A percentile compares a stretch with the other conserved stretches of the same genome.
These are phyloP conservation scores for Chrosomus eos DNA, from an alignment of 2,797 vertebrate species.

Conservation along the genomic window DNA sequence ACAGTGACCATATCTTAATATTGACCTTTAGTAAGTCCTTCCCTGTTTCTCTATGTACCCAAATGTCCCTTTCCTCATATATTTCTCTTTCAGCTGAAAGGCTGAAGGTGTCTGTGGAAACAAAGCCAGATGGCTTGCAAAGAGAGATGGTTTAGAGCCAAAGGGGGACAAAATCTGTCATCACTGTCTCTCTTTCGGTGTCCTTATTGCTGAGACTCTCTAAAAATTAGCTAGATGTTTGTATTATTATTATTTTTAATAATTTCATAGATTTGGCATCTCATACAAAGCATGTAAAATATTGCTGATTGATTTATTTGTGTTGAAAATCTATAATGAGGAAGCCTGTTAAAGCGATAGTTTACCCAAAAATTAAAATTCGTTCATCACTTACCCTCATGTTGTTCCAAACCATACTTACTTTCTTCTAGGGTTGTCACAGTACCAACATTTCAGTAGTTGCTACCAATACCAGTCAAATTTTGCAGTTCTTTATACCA, in stretches of 20 bases:
- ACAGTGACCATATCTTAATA: slow-evolving; percentile 25
- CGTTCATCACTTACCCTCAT: too few species aligned
- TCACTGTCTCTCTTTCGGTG: slow-evolving; percentile 48
- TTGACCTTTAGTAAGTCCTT: slow-evolving; percentile 16
- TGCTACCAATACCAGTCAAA: neutral
- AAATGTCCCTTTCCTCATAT: neutral
- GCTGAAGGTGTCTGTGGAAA: slow-evolving; percentile 21
- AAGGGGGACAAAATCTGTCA: slow-evolving; percentile 54
- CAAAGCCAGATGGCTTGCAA: slow-evolving; percentile 38
- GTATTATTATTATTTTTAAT: neutral
- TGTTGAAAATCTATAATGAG: neutral
- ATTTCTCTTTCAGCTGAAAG: slow-evolving; percentile 24
- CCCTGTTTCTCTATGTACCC: neutral
- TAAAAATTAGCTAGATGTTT: neutral
- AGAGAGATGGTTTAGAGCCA: slow-evolving; percentile 35
- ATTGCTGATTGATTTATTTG: neutral
- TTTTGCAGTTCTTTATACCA: neutral
- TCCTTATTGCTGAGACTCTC: neutral
- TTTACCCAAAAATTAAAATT: neutral
- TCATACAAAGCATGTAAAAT: too few species aligned
- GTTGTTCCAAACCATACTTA: neutral
- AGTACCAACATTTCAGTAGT: neutral
- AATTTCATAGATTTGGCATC: neutral
- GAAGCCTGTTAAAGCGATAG: neutral
- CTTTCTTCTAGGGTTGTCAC: neutral